phyloP scores from a whole-genome alignment of 2,113 vertebrate species.

The Bos taurus region ARS-UCD2.0 NC_037335.1:112074501-112075000 shows the following conservation, averaged over 20 bases:
- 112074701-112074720: fast-evolving
- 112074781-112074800: not conserved
- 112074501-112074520: not conserved
- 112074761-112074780: not conserved
- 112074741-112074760: not conserved
- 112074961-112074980: no score
- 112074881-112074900: not conserved
- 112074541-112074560: not conserved
- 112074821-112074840: not conserved
- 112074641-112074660: fast-evolving
- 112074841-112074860: not conserved
- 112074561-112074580: no score
- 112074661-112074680: not conserved
- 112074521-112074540: not conserved
- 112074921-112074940: not conserved
- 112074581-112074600: not conserved
- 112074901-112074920: not conserved
- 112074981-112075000: not conserved
- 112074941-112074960: not conserved
- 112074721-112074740: not conserved
- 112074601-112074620: not conserved
- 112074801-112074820: not conserved
- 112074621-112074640: not conserved
- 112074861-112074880: no score
- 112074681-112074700: fast-evolving